A percentile compares a stretch with the other conserved stretches of the same genome.
Conservation (phyloP, 1,140 invertebrate genomes). For the Drosophila guanche region DNA sequence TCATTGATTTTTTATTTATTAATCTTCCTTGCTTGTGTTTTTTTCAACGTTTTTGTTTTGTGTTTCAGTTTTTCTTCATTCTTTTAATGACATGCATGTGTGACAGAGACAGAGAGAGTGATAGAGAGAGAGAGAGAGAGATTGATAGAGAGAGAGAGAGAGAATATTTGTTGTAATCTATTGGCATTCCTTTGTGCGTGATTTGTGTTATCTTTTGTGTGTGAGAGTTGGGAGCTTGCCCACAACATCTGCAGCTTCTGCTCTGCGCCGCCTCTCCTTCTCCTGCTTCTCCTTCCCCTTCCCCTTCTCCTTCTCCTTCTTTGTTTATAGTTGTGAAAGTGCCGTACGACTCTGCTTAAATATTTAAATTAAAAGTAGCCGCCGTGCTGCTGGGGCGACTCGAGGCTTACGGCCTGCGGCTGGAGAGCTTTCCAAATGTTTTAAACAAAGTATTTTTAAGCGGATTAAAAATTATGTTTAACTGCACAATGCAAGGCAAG, state of each 20-base stretch:
- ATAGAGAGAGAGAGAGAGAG: too few species aligned
- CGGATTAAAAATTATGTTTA: conserved; percentile 74
- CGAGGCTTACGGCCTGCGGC: conserved; percentile 46
- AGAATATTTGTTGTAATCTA: conserved; percentile 52
- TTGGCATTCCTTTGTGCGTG: conserved; percentile 76
- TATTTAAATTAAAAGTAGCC: conserved; percentile 76
- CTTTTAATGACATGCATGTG: conserved; percentile 82
- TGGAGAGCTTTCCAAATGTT: conserved; percentile 52
- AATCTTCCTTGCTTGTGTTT: conserved; percentile 70
- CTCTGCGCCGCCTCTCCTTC: conserved; percentile 67
- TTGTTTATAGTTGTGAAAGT: conserved; percentile 57
- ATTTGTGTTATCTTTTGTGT: conserved; percentile 48
- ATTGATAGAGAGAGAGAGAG: conserved; percentile 29
- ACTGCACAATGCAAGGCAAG: conserved; percentile 40
- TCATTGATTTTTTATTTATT: conserved; percentile 82
- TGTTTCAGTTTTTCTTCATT: conserved; percentile 74
- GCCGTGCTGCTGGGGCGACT: conserved; percentile 53
- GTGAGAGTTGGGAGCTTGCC: conserved; percentile 52
- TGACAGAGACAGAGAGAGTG: conserved; percentile 66
- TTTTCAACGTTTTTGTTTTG: conserved; percentile 40
- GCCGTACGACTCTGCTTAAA: conserved; percentile 73
- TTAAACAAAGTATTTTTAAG: conserved; percentile 74
- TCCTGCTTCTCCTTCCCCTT: conserved; percentile 34
- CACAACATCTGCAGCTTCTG: conserved; percentile 75
- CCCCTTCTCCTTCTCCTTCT: conserved; percentile 39